Evolutionary conservation across 2,797 vertebrate genomes (phyloP).

Genomic region (Crotalus adamanteus): DNA sequence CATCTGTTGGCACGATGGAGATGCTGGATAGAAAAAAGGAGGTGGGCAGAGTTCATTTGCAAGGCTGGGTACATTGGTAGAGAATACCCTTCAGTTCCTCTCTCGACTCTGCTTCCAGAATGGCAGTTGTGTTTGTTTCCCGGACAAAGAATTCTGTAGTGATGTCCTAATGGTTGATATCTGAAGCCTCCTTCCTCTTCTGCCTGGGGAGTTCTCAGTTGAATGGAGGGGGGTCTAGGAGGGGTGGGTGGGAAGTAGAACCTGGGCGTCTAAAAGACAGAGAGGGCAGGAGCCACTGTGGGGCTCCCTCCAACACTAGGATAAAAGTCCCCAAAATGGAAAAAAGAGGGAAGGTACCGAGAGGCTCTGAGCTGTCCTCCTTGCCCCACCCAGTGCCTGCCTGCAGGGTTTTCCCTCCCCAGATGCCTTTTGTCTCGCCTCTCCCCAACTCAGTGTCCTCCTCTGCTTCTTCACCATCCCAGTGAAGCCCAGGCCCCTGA

Average conservation of each 20-base stretch:
- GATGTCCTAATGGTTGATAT: neutral
- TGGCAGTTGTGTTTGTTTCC: neutral
- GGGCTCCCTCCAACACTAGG: neutral
- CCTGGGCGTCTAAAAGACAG: neutral
- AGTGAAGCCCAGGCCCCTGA: conserved; percentile 70
- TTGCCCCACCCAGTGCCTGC: neutral
- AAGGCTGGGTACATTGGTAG: neutral
- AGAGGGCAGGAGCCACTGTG: neutral
- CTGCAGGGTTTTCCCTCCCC: neutral
- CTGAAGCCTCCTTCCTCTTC: neutral
- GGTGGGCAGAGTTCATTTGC: neutral
- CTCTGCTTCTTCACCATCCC: conserved; percentile 35
- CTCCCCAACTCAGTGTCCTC: neutral
- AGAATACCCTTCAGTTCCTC: neutral
- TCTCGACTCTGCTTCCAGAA: neutral
- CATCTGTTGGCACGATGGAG: neutral
- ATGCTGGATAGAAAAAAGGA: neutral
- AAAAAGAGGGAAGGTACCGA: neutral
- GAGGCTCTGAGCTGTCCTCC: neutral
- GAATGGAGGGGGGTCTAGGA: neutral
- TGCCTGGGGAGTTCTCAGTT: neutral
- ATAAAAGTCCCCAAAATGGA: neutral
- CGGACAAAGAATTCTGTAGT: too few species aligned
- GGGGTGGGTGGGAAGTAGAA: neutral
- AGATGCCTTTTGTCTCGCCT: neutral